Base-by-base conservation (phyloP, 2,113 vertebrate genomes). In the Ageneiosus marmoratus region DNA sequence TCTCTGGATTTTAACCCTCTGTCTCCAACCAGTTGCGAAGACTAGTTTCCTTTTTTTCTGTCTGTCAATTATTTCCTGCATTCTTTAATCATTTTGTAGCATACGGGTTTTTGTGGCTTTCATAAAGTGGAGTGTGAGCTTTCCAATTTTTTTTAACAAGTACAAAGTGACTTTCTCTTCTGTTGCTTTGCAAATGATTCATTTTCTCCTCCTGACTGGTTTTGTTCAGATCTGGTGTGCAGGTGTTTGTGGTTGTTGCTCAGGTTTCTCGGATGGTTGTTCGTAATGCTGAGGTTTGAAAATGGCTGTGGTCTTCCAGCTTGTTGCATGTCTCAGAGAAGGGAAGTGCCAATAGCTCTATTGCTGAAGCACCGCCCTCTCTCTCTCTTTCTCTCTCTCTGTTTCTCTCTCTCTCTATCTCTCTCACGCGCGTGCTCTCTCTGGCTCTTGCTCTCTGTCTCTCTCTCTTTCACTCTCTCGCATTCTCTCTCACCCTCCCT, bases 1-100 rank as follows among this genome's bases (percentile, higher is more conserved):
- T 92, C 93, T 92, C 89, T 89, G 94, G 91, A 94, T 92, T 94
- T 94, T 94, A 94, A 94, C 93, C 94, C 92, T 92, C 79, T 92
- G 91, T 87, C 92, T 91, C 83, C 92, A 92, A 67, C 84, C 87
- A 69, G 84, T 83, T 86, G 86, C 86, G 88, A 89, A 81, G 88
- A 89, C 88, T 88, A 84, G 82, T 82, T 89, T 60, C 83, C 12
- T 32, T 74, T 29, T 46, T 51, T 51, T 27, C 22, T 0, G 89
- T 88, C 87, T 85, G 88, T 88, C 89, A 92, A 90, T 92, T 89
- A 53, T 84, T 73, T 69, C 70, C 53, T 12, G 4, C 44, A 53
- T 18, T 79, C 27, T 81, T 70, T 51, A 10, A 16, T 1, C 12
- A 46, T 41, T 41, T 13, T 50, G 6, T 77, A 53, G 4, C 48